phyloP scores from a whole-genome alignment of 2,797 vertebrate genomes.

The Enteromius paludinosus region DNA sequence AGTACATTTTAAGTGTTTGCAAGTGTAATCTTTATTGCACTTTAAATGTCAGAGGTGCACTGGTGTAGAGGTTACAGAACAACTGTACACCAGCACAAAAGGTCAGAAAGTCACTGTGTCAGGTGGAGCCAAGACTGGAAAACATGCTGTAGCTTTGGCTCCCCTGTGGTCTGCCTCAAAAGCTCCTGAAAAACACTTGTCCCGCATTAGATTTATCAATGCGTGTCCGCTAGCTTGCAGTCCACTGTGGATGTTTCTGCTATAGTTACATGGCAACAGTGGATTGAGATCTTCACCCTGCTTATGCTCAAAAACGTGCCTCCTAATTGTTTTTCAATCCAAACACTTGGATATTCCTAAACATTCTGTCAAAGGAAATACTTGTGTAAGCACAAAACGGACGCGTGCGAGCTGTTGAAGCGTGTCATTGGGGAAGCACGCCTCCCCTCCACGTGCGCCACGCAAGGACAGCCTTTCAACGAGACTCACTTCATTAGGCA shows the following conservation, averaged over 20 bases:
- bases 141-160: slow-evolving; percentile 44
- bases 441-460: slow-evolving; percentile 57
- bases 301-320: background rate
- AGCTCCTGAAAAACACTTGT: background rate
- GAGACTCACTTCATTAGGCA: slow-evolving; percentile 41
- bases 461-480: slow-evolving; percentile 50
- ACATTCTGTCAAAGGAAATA: slow-evolving; percentile 14
- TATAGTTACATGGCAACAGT: background rate
- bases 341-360: background rate
- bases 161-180: background rate
- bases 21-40: background rate
- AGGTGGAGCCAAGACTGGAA: slow-evolving; percentile 55
- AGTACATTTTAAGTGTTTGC: background rate
- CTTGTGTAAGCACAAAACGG: slow-evolving; percentile 26
- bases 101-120: slow-evolving; percentile 61
- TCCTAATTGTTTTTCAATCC: background rate
- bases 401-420: slow-evolving; percentile 16
- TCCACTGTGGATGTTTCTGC: background rate
- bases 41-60: slow-evolving; percentile 4
- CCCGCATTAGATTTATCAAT: background rate
- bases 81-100: slow-evolving; percentile 52
- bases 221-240: background rate
- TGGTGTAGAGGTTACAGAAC: slow-evolving; percentile 51
- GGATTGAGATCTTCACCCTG: background rate
- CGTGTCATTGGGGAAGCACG: slow-evolving; percentile 37